Base-by-base conservation (phyloP, 2,113 vertebrate species). In the Eurypyga helias region DNA sequence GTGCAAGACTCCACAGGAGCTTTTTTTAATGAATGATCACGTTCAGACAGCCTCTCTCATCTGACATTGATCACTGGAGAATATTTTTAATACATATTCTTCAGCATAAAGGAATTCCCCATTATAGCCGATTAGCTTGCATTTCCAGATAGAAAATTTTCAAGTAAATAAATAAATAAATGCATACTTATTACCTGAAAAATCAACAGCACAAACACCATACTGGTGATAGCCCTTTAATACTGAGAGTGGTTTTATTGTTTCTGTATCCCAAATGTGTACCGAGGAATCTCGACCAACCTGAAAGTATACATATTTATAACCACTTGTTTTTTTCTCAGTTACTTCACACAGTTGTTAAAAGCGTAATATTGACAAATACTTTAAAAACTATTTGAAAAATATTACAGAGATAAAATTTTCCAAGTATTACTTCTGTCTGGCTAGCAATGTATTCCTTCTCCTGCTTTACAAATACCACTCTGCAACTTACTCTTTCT, bases 251-350 rank as follows among this genome's bases (percentile, higher is more conserved):
- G 99, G 99, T 95, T 99, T 99, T 96, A 99, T 97, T 34, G 98
- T 99, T 97, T 99, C 99, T 73, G 99, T 99, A 97, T 99, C 99
- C 99, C 99, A 99, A 94, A 99, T 97, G 85, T 99, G 99, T 95
- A 99, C 97, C 75, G 99, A 98, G 55, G 99, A 99, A 97, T 99
- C 99, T 94, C 99, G 98, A 92, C 99, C 99, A 81, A 99, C 99
- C 99, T 99, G 69, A 94, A 97, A 96, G 93, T 11, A 96, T 4
- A 96, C 43, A 87, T 57, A 83, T 86, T 75, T 87, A 29, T 38
- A 90, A 58, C 1, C 1, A 3, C 25, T 91, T 69, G 41, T 9
- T 51, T 54, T 54, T 61, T 87, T 81, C 43, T 64, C 57, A 57
- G 28, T 84, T 87, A 84, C 17, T 65, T 84, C 34, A 69, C 20